These are phyloP conservation scores for Limonius californicus DNA, from an alignment of 1,140 invertebrate genomes.

Conservation along the genomic window DNA sequence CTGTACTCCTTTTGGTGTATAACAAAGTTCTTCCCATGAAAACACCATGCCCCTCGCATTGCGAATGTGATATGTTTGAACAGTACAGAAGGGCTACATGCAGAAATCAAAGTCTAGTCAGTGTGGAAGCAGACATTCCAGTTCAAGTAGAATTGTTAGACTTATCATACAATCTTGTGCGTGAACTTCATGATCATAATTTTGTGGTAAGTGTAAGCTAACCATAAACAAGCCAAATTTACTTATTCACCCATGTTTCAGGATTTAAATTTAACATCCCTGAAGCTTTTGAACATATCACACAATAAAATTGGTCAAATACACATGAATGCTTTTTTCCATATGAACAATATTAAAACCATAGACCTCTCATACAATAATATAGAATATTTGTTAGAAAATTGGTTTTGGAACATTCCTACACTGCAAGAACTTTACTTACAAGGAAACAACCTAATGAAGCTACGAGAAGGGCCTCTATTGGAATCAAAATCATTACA, in stretches of 20 bases:
- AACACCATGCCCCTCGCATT: slow-evolving; percentile 49
- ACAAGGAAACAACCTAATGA: slow-evolving; percentile 31
- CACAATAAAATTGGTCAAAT: slow-evolving; percentile 33
- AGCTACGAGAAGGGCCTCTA: slow-evolving; percentile 30
- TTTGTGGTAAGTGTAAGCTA: slow-evolving; percentile 49
- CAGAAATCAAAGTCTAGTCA: slow-evolving; percentile 49
- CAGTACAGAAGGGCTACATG: slow-evolving; percentile 50
- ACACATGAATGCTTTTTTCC: slow-evolving; percentile 32
- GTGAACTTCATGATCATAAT: slow-evolving; percentile 50
- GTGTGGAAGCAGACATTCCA: slow-evolving; percentile 49
- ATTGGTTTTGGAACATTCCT: slow-evolving; percentile 30
- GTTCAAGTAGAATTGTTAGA: slow-evolving; percentile 50
- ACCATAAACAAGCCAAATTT: neutral
- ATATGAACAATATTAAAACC: slow-evolving; percentile 30
- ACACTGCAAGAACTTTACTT: slow-evolving; percentile 33
- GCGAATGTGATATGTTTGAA: slow-evolving; percentile 51
- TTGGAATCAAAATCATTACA: too few relatives aligned
- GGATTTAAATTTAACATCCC: slow-evolving; percentile 28
- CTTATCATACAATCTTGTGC: slow-evolving; percentile 50
- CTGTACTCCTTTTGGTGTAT: too few relatives aligned
- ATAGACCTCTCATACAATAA: slow-evolving; percentile 36
- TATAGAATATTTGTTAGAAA: slow-evolving; percentile 29
- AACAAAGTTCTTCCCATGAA: too few relatives aligned
- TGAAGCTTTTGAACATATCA: slow-evolving; percentile 36
- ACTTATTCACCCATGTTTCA: slow-evolving; percentile 14